phyloP scores from a whole-genome alignment of 2,797 vertebrate species.

The Oceanodroma leucorhoa region DNA sequence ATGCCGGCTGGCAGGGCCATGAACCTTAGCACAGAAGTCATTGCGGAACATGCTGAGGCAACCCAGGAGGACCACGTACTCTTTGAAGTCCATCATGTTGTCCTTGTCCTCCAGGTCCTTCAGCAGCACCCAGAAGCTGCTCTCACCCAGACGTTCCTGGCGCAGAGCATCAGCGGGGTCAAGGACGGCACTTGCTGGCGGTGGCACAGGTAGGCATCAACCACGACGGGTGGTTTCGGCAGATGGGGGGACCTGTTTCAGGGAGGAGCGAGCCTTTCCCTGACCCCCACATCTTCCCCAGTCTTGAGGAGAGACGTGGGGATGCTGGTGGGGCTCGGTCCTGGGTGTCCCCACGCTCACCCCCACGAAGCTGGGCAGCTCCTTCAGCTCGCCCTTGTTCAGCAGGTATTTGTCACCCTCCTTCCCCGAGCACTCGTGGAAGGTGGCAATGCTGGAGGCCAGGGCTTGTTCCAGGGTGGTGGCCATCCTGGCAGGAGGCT shows the following conservation, averaged over 20 bases:
- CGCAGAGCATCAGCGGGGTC: accelerated
- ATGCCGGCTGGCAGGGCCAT: accelerated
- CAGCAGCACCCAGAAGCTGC: not conserved
- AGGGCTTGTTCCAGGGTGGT: not conserved
- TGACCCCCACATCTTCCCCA: too few relatives aligned
- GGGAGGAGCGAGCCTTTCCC: not conserved
- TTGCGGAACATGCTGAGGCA: not conserved
- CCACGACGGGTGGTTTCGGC: accelerated
- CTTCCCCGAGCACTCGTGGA: accelerated
- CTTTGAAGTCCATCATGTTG: accelerated
- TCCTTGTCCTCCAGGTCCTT: not conserved
- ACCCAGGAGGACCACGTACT: not conserved
- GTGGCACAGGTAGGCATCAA: accelerated
- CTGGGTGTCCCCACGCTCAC: accelerated
- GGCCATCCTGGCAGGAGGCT: not conserved
- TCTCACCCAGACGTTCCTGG: not conserved
- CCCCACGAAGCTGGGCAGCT: not conserved
- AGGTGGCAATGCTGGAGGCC: not conserved
- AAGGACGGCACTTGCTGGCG: accelerated
- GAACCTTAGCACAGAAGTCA: not conserved
- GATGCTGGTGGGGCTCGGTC: too few relatives aligned
- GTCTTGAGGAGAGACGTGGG: not conserved
- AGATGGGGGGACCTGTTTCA: accelerated
- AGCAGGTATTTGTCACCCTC: not conserved
- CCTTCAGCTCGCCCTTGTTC: not conserved